Evolutionary conservation across 2,888 invertebrate genomes (phyloP).

Genomic region (Brachyptera risi): DNA sequence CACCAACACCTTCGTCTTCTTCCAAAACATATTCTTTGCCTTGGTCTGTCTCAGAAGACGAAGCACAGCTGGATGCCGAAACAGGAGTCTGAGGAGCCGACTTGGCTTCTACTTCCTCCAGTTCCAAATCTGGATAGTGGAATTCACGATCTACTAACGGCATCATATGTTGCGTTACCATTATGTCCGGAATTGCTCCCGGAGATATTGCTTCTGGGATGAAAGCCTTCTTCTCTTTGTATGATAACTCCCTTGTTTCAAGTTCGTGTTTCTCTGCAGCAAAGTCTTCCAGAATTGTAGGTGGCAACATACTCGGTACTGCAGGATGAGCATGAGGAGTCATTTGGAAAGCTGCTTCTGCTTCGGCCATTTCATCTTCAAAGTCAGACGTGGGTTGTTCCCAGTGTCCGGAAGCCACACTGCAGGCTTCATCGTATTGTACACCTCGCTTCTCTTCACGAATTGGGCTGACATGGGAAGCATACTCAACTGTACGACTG

Average conservation of each 20-base stretch:
- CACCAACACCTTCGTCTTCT: constrained; percentile 44
- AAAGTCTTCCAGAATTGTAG: constrained; percentile 49
- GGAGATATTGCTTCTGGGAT: constrained; percentile 38
- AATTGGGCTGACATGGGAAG: constrained; percentile 37
- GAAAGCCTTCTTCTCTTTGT: constrained; percentile 46
- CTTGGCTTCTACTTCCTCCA: constrained; percentile 43
- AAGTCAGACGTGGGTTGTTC: constrained; percentile 37
- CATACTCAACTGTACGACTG: constrained; percentile 37
- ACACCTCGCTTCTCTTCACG: constrained; percentile 35
- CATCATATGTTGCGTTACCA: constrained; percentile 57
- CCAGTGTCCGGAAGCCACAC: constrained; percentile 9
- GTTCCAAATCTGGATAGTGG: constrained; percentile 48
- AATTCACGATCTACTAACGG: constrained; percentile 47
- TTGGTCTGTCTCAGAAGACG: constrained; percentile 54
- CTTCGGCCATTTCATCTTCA: constrained; percentile 47
- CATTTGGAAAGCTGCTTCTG: constrained; percentile 50
- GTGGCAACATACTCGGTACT: constrained; percentile 46
- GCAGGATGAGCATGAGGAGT: constrained; percentile 48
- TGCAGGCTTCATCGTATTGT: constrained; percentile 26
- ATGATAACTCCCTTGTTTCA: constrained; percentile 46
- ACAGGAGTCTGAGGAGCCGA: constrained; percentile 49
- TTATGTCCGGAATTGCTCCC: constrained; percentile 61
- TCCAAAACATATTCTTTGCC: constrained; percentile 58
- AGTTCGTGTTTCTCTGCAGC: constrained; percentile 51
- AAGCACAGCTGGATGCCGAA: constrained; percentile 60